Percentiles rank a stretch among this genome's conserved stretches.
Evolutionary conservation across 35 echinoderm and acorn worm genomes (phyloP).

Genomic region (Lytechinus variegatus): DNA sequence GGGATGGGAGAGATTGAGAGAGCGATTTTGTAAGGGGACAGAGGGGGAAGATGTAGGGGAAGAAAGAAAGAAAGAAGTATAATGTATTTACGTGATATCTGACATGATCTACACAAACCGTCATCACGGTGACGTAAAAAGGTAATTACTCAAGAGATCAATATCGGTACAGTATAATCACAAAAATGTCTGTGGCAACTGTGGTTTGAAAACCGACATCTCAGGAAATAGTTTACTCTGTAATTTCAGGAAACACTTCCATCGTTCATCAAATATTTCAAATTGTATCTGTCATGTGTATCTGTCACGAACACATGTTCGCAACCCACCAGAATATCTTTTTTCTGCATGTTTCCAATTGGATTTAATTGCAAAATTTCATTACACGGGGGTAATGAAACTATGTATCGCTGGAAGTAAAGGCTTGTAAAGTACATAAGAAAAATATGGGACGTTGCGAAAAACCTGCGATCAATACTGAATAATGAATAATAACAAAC

Average conservation of each 20-base stretch:
- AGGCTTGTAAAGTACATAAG: too few species aligned
- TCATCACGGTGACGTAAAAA: neutral
- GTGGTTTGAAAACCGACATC: neutral
- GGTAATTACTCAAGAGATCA: neutral
- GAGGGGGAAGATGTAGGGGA: neutral
- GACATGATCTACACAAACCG: too few species aligned
- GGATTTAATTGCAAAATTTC: too few species aligned
- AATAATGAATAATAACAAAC: too few species aligned
- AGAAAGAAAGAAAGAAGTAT: neutral
- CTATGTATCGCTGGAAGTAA: too few species aligned
- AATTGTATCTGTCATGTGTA: neutral
- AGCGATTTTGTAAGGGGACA: neutral
- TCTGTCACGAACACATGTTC: too few species aligned
- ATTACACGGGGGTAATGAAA: too few species aligned
- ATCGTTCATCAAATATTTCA: neutral
- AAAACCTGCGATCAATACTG: too few species aligned
- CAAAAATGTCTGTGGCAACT: neutral
- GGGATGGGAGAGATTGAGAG: neutral
- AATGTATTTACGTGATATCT: too few species aligned
- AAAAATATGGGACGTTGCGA: too few species aligned
- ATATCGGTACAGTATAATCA: neutral
- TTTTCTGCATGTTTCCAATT: too few species aligned
- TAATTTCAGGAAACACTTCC: neutral
- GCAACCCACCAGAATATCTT: too few species aligned
- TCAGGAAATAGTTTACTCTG: neutral